A percentile compares a stretch with the other conserved stretches of the same genome.
Evolutionary conservation across 2,113 vertebrate genomes (phyloP).

Genomic region (Galemys pyrenaicus): DNA sequence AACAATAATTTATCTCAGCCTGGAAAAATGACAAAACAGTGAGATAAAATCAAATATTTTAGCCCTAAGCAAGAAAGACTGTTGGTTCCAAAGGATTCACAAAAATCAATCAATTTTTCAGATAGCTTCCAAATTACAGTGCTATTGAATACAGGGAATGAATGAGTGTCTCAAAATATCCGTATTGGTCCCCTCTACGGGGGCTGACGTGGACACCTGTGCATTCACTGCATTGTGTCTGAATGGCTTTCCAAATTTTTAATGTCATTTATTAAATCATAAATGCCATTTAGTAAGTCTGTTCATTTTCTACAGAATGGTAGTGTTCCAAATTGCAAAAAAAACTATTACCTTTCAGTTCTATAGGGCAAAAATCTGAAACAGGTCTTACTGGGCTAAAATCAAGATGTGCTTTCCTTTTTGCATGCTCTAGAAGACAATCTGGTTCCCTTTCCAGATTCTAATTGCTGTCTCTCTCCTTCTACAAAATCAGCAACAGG

Average conservation of each 20-base stretch:
- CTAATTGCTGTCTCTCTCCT: background rate
- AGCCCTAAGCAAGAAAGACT: constrained; percentile 12
- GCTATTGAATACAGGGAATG: background rate
- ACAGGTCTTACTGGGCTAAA: background rate
- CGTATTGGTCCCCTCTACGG: background rate
- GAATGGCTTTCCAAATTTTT: constrained; percentile 22
- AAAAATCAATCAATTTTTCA: constrained; percentile 55
- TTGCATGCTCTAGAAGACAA: background rate
- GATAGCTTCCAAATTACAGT: constrained; percentile 31
- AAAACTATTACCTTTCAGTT: background rate
- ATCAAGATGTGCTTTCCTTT: background rate
- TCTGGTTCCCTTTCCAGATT: background rate
- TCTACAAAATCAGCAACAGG: background rate
- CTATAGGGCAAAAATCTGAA: background rate
- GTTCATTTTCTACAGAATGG: background rate
- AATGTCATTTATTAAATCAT: constrained; percentile 14
- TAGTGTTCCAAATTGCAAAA: background rate
- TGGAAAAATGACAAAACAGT: constrained; percentile 10
- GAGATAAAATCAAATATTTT: constrained; percentile 64
- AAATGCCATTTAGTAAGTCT: background rate
- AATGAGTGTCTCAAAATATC: constrained; percentile 12
- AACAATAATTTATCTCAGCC: constrained; percentile 51
- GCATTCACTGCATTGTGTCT: background rate
- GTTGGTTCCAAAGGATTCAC: constrained; percentile 43
- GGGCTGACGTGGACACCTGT: background rate